Evolutionary conservation across 2,113 vertebrate genomes (phyloP), one percentile per base, ranked within the genome.

Genomic region (Psilopsiagon aurifrons): DNA sequence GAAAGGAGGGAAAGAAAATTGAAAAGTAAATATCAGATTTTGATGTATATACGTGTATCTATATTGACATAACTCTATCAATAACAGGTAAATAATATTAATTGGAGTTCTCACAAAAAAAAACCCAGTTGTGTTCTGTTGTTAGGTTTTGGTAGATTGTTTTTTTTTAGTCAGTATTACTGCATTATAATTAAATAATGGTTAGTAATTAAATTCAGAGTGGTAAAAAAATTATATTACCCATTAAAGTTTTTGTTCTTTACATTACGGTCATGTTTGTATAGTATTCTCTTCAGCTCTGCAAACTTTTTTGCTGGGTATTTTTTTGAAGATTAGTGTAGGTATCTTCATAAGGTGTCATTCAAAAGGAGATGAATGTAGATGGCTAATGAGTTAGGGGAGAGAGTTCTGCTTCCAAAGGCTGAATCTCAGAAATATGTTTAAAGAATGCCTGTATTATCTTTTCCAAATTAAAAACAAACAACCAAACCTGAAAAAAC

Each of bases 1-100:
- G 3, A 9, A 1, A 1, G 6, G 14, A 16, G 8, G 5, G 4
- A 49, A 17, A 9, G 24, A 57, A 57, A 57, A 57, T n/a, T 57
- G 13, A 9, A 57, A 71, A 44, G 10, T 23, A 54, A 41, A 59
- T 17, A 44, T 10, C 5, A 80, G 20, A 9, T n/a, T 49, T 78
- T 77, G 1, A 3, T 24, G 24, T 18, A 54, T 76, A 29, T 25
- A 23, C n/a, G 44, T 43, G 29, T n/a, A 51, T 7, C 2, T 51
- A 6, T 52, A 47, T 63, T 67, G 17, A 62, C 90, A 74, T 18
- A 35, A 41, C 17, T 54, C 8, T 60, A 18, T 44, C 4, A 1
- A 46, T 41, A 80, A 60, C 6, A 51, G 3, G 8, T 23, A 80
- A 37, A 6, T 67, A 37, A 6, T 67, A 37, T 55, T 47, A 88